Evolutionary conservation across 2,797 vertebrate genomes (phyloP).

Genomic region (Amphiprion clarkii): DNA sequence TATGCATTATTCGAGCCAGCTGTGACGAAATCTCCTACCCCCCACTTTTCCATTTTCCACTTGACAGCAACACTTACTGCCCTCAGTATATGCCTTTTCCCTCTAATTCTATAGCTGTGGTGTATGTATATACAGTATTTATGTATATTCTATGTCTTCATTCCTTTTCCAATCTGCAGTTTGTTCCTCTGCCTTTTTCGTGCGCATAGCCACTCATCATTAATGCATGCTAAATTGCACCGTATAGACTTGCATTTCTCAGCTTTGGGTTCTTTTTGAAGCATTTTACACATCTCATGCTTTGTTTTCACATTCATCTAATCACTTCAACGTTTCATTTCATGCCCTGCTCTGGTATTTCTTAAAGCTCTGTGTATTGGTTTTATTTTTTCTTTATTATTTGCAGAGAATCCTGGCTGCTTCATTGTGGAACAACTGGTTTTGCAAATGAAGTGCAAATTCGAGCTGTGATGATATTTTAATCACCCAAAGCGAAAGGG

Average conservation of each 20-base stretch:
- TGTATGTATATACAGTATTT: conserved; percentile 15
- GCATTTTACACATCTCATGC: conserved; percentile 60
- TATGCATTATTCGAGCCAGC: conserved; percentile 42
- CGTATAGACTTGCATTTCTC: conserved; percentile 34
- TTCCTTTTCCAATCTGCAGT: conserved; percentile 46
- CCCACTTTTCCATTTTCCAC: conserved; percentile 69
- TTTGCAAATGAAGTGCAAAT: conserved; percentile 76
- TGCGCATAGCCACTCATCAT: conserved; percentile 42
- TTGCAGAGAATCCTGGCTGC: conserved; percentile 28
- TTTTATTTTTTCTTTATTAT: conserved; percentile 20
- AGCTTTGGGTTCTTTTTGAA: conserved; percentile 52
- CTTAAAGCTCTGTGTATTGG: conserved; percentile 32
- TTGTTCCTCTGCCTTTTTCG: conserved; percentile 49
- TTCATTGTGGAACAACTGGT: conserved; percentile 58
- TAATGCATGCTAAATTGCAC: conserved; percentile 46
- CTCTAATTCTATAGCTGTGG: conserved; percentile 31
- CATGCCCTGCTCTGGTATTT: conserved; percentile 41
- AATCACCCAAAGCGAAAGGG: conserved; percentile 68
- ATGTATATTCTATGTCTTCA: conserved; percentile 9
- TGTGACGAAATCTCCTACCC: conserved; percentile 54
- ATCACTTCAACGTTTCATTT: conserved; percentile 66
- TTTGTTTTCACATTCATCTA: conserved; percentile 62
- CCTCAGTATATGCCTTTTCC: conserved; percentile 31
- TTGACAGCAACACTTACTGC: conserved; percentile 63
- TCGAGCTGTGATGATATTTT: conserved; percentile 76